Evolutionary conservation across 53 echinoderm and acorn worm species (phyloP).

Genomic region (Antedon mediterranea): DNA sequence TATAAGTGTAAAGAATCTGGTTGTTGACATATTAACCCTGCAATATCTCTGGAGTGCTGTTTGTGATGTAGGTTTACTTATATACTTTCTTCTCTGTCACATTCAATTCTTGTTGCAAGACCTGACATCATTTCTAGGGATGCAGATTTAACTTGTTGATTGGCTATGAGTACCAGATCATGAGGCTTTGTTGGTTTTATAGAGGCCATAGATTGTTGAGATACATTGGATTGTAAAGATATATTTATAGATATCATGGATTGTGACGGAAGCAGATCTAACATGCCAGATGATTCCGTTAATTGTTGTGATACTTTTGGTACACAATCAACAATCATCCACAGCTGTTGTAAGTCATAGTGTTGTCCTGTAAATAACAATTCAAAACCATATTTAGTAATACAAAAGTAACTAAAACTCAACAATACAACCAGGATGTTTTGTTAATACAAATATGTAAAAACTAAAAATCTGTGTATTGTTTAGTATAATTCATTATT

Average conservation of each 20-base stretch:
- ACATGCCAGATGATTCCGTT: background rate
- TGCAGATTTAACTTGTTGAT: conserved; percentile 40
- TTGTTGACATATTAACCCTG: background rate
- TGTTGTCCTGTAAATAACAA: background rate
- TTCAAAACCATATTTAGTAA: background rate
- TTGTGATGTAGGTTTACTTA: background rate
- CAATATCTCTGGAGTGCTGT: background rate
- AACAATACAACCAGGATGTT: too few species aligned
- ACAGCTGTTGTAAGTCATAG: background rate
- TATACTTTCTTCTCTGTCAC: background rate
- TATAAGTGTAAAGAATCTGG: too few species aligned
- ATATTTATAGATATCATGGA: background rate
- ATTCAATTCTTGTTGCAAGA: background rate
- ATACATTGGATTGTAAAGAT: conserved; percentile 9
- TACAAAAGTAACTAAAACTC: too few species aligned
- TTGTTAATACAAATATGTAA: too few species aligned
- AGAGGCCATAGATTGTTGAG: conserved; percentile 34
- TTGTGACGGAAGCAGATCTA: background rate
- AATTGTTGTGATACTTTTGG: background rate
- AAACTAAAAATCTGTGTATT: too few species aligned
- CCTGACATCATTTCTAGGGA: conserved; percentile 9
- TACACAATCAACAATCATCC: background rate
- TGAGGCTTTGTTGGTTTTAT: conserved; percentile 39
- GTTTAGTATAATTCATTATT: too few species aligned
- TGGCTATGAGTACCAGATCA: conserved; percentile 58